Evolutionary conservation across 2,113 vertebrate genomes (phyloP).

Genomic region (Excalfactoria chinensis): DNA sequence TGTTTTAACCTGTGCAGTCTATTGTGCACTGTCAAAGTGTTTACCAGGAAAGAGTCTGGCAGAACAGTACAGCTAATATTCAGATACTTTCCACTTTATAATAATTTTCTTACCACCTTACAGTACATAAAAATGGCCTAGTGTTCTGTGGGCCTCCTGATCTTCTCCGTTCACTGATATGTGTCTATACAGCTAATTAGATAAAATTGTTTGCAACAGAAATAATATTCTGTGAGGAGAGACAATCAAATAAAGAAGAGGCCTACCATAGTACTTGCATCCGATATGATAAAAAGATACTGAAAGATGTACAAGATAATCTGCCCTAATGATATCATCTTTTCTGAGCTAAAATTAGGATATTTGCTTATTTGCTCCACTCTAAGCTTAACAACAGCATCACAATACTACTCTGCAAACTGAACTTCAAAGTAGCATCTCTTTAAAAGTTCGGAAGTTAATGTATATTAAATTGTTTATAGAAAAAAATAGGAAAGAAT

Average conservation of each 20-base stretch:
- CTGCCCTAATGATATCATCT: not conserved
- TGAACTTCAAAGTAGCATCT: not conserved
- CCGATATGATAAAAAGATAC: not conserved
- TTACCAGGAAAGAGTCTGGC: not conserved
- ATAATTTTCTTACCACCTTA: not conserved
- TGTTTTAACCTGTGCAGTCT: not conserved
- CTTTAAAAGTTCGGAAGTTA: not conserved
- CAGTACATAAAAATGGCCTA: not conserved
- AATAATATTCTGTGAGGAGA: not conserved
- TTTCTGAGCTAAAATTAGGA: not conserved
- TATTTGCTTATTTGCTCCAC: not conserved
- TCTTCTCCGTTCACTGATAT: not conserved
- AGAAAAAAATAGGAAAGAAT: not conserved
- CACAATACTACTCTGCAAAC: not conserved
- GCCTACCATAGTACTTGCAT: not conserved
- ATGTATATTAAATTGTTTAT: not conserved
- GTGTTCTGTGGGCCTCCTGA: not conserved
- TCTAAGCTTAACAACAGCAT: not conserved
- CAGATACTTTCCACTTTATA: not conserved
- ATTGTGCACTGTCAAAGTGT: not conserved
- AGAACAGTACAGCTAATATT: not conserved
- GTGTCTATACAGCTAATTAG: not conserved
- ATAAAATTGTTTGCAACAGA: not conserved
- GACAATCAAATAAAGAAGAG: not conserved
- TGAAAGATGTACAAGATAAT: not conserved